Evolutionary conservation across 2,888 invertebrate species (phyloP), one percentile per base, ranked within the genome.

Genomic region (Branchipolynoe longqiensis): DNA sequence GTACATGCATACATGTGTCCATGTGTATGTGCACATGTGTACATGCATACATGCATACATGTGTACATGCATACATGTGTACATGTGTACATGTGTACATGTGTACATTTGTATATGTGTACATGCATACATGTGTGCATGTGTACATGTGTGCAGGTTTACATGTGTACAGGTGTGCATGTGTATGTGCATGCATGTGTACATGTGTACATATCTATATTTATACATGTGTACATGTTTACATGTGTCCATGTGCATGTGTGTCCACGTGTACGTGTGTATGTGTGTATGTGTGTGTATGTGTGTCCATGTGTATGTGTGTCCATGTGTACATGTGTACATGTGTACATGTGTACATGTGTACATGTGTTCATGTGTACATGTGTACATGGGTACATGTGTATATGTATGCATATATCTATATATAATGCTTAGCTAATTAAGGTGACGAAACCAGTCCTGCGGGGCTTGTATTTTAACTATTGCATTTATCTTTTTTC

Each of bases 231-330:
- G 62, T 62, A n/a, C n/a, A n/a, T 62, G 62, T 62, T 18, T 54
- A 54, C 22, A 54, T 54, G 22, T 54, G 22, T 54, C 14, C 22
- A 54, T 54, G 22, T 54, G 22, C 22, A 54, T 54, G n/a, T n/a
- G n/a, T n/a, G n/a, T n/a, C n/a, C n/a, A n/a, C n/a, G n/a, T n/a
- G n/a, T n/a, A n/a, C n/a, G n/a, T n/a, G n/a, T n/a, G n/a, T n/a
- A n/a, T n/a, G n/a, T n/a, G n/a, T n/a, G n/a, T n/a, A n/a, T n/a
- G 48, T 48, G 48, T 48, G 48, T 48, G 48, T 48, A n/a, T 62
- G 62, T 62, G 62, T 62, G 62, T 62, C 14, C n/a, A n/a, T 62
- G 62, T 62, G 62, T 62, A n/a, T 62, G 62, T 62, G 62, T 62
- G 62, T 62, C 14, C n/a, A n/a, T 62, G 31, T 62, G 62, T 62